Conservation (phyloP, 2,797 vertebrate species). For the Acipenser transmontanus region DNA sequence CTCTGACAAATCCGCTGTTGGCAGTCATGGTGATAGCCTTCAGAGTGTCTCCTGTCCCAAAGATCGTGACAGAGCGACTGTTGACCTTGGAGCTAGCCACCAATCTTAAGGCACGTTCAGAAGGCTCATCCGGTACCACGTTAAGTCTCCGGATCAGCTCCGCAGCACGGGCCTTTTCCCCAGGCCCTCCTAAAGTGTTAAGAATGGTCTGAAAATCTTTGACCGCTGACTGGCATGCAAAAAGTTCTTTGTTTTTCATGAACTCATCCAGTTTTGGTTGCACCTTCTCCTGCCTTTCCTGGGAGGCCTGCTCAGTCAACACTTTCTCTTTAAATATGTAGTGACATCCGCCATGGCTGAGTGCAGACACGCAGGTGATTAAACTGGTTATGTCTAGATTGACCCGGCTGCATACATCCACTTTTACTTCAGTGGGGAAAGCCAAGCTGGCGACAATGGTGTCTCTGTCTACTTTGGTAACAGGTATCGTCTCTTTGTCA, state of each 20-base stretch:
- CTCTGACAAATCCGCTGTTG: slow-evolving; percentile 88
- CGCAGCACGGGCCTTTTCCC: slow-evolving; percentile 74
- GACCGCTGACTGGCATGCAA: slow-evolving; percentile 81
- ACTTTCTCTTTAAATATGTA: slow-evolving; percentile 84
- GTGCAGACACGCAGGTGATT: slow-evolving; percentile 84
- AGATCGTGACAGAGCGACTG: slow-evolving; percentile 79
- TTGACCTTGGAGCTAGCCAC: slow-evolving; percentile 83
- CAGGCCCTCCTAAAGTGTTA: slow-evolving; percentile 78
- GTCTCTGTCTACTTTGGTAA: slow-evolving; percentile 68
- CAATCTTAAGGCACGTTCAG: slow-evolving; percentile 72
- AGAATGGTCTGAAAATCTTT: slow-evolving; percentile 84
- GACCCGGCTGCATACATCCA: slow-evolving; percentile 69
- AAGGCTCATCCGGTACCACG: slow-evolving; percentile 78
- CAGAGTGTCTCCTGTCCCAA: slow-evolving; percentile 85
- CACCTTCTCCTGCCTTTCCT: slow-evolving; percentile 76
- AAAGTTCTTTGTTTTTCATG: slow-evolving; percentile 85
- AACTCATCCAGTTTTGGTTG: slow-evolving; percentile 77
- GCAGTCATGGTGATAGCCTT: slow-evolving; percentile 90
- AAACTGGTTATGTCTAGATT: slow-evolving; percentile 94
- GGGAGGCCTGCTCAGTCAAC: slow-evolving; percentile 84
- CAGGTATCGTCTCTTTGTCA: slow-evolving; percentile 41
- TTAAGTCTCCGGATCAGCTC: slow-evolving; percentile 65
- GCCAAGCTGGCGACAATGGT: slow-evolving; percentile 69
- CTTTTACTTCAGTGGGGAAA: slow-evolving; percentile 74
- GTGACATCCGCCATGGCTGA: slow-evolving; percentile 82